Conservation (phyloP, 1,140 invertebrate species). For the Pentalonia nigronervosa region DNA sequence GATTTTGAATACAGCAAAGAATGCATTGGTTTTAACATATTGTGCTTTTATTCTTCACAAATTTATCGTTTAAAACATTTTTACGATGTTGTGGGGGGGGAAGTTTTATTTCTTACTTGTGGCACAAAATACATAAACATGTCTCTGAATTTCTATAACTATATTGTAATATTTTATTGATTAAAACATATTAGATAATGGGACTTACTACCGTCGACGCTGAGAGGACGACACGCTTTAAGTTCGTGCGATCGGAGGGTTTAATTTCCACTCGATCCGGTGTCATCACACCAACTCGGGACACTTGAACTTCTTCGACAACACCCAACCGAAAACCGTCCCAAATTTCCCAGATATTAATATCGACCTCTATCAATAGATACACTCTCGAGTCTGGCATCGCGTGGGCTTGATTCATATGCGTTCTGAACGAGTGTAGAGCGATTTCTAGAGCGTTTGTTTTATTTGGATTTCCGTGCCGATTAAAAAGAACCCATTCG, state of each 20-base stretch:
- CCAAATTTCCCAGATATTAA: constrained; percentile 28
- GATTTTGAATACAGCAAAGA: too few species aligned
- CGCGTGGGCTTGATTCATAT: background rate
- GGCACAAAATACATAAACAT: too few species aligned
- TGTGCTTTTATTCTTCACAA: too few species aligned
- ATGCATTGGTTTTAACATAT: too few species aligned
- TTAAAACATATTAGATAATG: background rate
- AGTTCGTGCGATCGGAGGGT: background rate
- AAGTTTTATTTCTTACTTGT: too few species aligned
- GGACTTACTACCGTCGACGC: constrained; percentile 16
- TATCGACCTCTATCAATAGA: background rate
- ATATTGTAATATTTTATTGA: background rate
- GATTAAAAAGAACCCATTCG: constrained; percentile 1
- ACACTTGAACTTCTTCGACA: background rate
- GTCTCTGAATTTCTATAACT: background rate
- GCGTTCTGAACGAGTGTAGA: background rate
- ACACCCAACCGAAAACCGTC: constrained; percentile 8
- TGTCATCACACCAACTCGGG: background rate
- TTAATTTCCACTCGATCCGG: background rate
- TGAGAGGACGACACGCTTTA: background rate
- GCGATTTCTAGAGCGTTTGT: background rate
- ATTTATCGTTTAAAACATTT: too few species aligned
- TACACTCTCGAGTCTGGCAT: constrained; percentile 21
- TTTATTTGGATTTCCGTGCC: background rate
- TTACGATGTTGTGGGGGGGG: too few species aligned